Evolutionary conservation across 2,888 invertebrate genomes (phyloP).

Genomic region (Phalangium opilio): DNA sequence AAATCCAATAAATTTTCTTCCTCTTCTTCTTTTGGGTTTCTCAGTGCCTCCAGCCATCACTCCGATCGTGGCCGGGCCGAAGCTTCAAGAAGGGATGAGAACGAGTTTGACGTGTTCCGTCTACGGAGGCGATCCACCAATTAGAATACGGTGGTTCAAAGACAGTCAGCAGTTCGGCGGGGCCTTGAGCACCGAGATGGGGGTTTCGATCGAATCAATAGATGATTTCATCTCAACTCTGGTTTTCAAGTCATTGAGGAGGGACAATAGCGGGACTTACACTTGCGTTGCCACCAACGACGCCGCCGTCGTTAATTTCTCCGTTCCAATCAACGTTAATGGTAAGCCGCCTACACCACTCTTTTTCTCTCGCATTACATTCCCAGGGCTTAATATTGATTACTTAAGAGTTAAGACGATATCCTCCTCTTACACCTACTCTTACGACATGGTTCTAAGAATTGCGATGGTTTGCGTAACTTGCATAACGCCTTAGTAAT

Average conservation of each 20-base stretch:
- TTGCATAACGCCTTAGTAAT: no score
- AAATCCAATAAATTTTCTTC: no score
- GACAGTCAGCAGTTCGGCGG: slow-evolving; percentile 16
- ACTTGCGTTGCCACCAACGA: slow-evolving; percentile 30
- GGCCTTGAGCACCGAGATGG: slow-evolving; percentile 10
- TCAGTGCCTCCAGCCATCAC: slow-evolving; percentile 21
- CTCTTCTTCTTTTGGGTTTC: no score
- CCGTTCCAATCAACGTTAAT: slow-evolving; percentile 32
- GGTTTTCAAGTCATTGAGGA: slow-evolving; percentile 15
- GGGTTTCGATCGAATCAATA: slow-evolving; percentile 16
- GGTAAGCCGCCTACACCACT: slow-evolving; percentile 26
- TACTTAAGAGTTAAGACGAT: no score
- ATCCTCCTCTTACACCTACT: no score
- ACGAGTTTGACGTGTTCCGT: slow-evolving; percentile 22
- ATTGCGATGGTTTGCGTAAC: no score
- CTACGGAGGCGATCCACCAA: slow-evolving; percentile 21
- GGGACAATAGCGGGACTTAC: slow-evolving; percentile 22
- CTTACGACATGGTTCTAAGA: no score
- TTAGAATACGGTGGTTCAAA: slow-evolving; percentile 21
- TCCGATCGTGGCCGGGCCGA: slow-evolving; percentile 19
- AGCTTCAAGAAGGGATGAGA: slow-evolving; percentile 20
- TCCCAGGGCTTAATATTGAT: no score
- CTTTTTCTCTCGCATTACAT: no score
- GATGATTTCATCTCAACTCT: slow-evolving; percentile 16
- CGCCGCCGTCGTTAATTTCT: slow-evolving; percentile 22